Conservation (phyloP, 2,113 vertebrate species). For the Empidonax traillii region DNA sequence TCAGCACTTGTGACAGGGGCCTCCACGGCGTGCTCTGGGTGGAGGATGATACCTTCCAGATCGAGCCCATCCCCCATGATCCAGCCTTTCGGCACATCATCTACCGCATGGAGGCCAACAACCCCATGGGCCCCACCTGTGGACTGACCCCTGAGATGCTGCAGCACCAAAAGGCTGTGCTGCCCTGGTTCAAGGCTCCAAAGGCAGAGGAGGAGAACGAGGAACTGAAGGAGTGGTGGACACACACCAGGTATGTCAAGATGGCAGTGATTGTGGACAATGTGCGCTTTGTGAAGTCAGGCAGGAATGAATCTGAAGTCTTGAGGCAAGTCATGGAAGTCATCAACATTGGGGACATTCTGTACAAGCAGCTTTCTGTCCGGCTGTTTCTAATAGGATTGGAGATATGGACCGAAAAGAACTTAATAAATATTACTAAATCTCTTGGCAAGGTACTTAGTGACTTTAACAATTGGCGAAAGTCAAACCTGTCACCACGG, state of each 20-base stretch:
- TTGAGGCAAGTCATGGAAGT: constrained; percentile 3
- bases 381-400: constrained; percentile 10
- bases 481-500: neutral
- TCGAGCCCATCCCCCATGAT: constrained; percentile 14
- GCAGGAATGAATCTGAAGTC: neutral
- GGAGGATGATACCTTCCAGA: constrained; percentile 21
- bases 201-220: neutral
- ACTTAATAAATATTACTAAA: neutral
- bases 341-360: neutral
- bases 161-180: neutral
- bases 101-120: neutral
- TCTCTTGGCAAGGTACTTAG: neutral
- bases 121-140: fast-evolving
- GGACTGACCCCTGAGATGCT: neutral
- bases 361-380: constrained; percentile 1
- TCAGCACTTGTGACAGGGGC: constrained; percentile 23
- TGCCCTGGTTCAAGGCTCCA: neutral
- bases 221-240: neutral
- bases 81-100: constrained; percentile 37
- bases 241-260: neutral
- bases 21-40: constrained; percentile 26
- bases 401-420: constrained; percentile 68
- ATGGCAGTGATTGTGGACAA: constrained; percentile 24
- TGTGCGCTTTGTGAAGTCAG: neutral
- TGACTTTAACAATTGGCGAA: constrained; percentile 26